Percentiles rank a stretch among this genome's conserved stretches.
phyloP scores from a whole-genome alignment of 2,113 vertebrate genomes.

The Nerophis ophidion region DNA sequence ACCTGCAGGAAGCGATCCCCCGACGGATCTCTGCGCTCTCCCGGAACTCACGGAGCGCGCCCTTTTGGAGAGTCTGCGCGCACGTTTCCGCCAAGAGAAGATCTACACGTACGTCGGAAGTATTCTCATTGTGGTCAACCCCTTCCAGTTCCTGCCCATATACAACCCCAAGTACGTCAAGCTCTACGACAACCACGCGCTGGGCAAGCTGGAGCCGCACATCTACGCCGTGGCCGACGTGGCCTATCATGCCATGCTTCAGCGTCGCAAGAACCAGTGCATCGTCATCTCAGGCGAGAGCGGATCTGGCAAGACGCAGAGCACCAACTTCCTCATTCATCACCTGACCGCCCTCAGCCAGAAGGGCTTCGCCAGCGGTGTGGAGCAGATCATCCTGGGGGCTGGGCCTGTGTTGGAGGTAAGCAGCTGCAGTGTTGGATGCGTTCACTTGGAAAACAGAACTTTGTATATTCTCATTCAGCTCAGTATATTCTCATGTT shows the following conservation, averaged over 20 bases:
- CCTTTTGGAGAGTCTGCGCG: conserved; percentile 86
- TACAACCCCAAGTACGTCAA: conserved; percentile 98
- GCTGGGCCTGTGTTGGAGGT: conserved; percentile 96
- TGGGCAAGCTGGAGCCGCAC: conserved; percentile 91
- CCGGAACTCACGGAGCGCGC: conserved; percentile 87
- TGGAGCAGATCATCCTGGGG: conserved; percentile 97
- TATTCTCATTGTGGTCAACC: conserved; percentile 93
- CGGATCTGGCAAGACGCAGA: conserved; percentile 94
- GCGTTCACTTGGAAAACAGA: no score
- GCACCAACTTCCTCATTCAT: conserved; percentile 96
- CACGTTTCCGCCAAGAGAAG: conserved; percentile 91
- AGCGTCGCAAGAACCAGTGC: conserved; percentile 86
- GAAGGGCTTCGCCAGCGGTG: conserved; percentile 95
- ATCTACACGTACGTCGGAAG: conserved; percentile 95
- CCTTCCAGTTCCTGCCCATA: conserved; percentile 94
- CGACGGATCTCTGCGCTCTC: conserved; percentile 84
- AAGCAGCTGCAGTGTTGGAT: conserved; percentile 33
- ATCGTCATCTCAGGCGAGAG: conserved; percentile 96
- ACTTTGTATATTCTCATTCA: no score
- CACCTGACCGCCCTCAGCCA: conserved; percentile 96
- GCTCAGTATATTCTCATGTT: no score
- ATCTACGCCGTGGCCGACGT: conserved; percentile 94
- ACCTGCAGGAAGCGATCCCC: conserved; percentile 80
- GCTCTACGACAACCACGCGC: conserved; percentile 91
- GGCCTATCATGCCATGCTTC: conserved; percentile 93